Evolutionary conservation across 2,888 invertebrate species (phyloP).

Genomic region (Furcula furcula): DNA sequence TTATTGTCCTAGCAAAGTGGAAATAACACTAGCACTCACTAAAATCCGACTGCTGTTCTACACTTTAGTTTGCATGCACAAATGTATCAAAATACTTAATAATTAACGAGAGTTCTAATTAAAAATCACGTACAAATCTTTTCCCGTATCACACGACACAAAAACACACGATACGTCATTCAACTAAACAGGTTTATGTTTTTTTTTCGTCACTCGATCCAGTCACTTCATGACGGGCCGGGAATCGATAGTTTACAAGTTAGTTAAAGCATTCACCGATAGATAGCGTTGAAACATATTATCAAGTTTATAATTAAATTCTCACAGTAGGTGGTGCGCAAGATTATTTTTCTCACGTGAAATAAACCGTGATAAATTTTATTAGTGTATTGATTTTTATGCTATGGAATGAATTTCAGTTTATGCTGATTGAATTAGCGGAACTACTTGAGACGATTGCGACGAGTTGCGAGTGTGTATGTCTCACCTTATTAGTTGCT

Average conservation of each 20-base stretch:
- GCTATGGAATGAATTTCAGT: conserved; percentile 41
- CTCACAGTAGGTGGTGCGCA: conserved; percentile 23
- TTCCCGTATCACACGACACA: conserved; percentile 51
- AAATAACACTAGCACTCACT: too few relatives aligned
- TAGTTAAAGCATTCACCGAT: conserved; percentile 30
- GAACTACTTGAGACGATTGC: too few relatives aligned
- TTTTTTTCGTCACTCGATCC: conserved; percentile 47
- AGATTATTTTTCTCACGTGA: conserved; percentile 36
- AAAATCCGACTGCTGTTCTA: too few relatives aligned
- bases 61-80: too few relatives aligned
- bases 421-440: conserved; percentile 52
- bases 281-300: conserved; percentile 49
- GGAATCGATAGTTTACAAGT: conserved; percentile 38
- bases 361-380: conserved; percentile 58
- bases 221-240: conserved; percentile 52
- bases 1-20: conserved; percentile 1
- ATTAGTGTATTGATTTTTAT: conserved; percentile 49
- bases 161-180: conserved; percentile 71
- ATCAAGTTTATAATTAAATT: conserved; percentile 33
- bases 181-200: conserved; percentile 69
- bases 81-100: too few relatives aligned
- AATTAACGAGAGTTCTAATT: conserved; percentile 25
- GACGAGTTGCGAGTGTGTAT: too few relatives aligned
- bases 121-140: conserved; percentile 20
- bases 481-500: too few relatives aligned